Percentiles rank a stretch among this genome's conserved stretches.
These are phyloP conservation scores for Tupaia tana DNA, from an alignment of 2,113 vertebrate genomes.

Conservation along the genomic window DNA sequence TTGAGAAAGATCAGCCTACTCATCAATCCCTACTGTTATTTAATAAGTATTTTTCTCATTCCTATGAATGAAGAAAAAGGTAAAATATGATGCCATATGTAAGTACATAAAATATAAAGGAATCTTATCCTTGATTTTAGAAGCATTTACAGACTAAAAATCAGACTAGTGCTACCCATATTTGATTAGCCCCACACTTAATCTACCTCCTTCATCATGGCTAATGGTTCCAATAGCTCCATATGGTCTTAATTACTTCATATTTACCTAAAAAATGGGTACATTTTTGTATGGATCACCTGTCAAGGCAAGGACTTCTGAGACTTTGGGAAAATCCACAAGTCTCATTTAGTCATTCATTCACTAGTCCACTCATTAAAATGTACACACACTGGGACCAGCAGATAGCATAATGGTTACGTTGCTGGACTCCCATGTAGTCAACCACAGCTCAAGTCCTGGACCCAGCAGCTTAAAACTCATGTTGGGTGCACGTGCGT, in stretches of 20 bases:
- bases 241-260: not conserved
- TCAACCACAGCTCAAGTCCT: too few species aligned
- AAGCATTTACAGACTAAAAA: not conserved
- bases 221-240: not conserved
- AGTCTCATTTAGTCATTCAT: not conserved
- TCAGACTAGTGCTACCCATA: not conserved
- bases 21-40: not conserved
- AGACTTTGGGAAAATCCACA: not conserved
- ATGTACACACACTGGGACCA: not conserved
- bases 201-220: constrained; percentile 22
- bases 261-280: not conserved
- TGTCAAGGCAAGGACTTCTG: not conserved
- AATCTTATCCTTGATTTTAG: not conserved
- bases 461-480: too few species aligned
- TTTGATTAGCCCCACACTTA: not conserved
- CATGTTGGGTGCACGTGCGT: too few species aligned
- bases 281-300: not conserved
- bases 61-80: constrained; percentile 26
- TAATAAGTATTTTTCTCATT: constrained; percentile 18
- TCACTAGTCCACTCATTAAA: not conserved
- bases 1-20: not conserved
- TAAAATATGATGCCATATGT: not conserved
- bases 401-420: too few species aligned
- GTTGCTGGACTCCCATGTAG: too few species aligned
- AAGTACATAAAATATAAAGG: not conserved